A percentile compares a stretch with the other conserved stretches of the same genome.
These are phyloP conservation scores for Halichondria panicea DNA, from an alignment of 37 sponge, comb jelly and placozoan genomes.

Conservation along the genomic window DNA sequence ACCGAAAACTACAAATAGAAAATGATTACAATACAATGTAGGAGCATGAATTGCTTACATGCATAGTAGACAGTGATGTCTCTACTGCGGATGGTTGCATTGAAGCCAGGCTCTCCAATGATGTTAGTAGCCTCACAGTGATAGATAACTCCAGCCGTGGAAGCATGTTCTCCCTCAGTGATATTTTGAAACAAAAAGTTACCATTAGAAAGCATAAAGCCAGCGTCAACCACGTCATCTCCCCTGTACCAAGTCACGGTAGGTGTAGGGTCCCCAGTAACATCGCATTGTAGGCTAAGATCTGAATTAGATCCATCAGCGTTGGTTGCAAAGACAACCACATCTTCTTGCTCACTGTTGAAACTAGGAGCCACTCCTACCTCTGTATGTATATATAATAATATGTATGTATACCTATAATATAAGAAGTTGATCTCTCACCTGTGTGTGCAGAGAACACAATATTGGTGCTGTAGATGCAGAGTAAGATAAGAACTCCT, in stretches of 20 bases:
- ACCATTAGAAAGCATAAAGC: not conserved
- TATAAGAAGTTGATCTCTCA: no score
- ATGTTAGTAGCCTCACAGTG: constrained; percentile 49
- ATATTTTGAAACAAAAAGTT: no score
- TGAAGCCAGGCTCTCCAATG: constrained; percentile 16
- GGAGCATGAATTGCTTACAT: constrained; percentile 21
- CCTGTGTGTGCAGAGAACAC: no score
- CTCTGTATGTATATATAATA: not conserved
- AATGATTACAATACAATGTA: not conserved
- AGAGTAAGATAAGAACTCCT: no score
- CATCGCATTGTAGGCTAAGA: constrained; percentile 35
- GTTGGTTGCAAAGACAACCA: not conserved
- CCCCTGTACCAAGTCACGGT: constrained; percentile 40
- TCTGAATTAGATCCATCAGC: not conserved
- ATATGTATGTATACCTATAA: no score
- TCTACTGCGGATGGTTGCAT: constrained; percentile 45
- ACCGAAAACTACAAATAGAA: constrained; percentile 20
- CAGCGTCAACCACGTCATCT: not conserved
- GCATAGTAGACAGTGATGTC: constrained; percentile 23
- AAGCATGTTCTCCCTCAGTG: constrained; percentile 25
- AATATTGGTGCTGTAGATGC: no score
- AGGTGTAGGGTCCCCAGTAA: constrained; percentile 41
- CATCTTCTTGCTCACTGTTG: constrained; percentile 11
- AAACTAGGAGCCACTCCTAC: constrained; percentile 1
- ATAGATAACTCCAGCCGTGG: constrained; percentile 31